A percentile compares a stretch with the other conserved stretches of the same genome.
phyloP scores from a whole-genome alignment of 1,140 invertebrate genomes.

The Yoshiicerus persimilis region DNA sequence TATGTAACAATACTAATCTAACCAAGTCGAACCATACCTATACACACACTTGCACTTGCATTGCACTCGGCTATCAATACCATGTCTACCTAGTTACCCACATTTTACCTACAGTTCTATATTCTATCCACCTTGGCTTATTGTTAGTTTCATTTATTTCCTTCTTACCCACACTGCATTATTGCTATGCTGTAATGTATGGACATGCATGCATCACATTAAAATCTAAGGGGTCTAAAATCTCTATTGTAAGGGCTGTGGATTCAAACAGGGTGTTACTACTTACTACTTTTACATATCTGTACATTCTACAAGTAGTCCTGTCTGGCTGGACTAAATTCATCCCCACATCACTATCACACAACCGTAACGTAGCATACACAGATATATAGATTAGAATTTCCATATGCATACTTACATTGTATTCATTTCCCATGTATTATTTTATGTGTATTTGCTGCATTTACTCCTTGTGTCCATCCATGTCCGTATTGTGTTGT shows the following conservation, averaged over 20 bases:
- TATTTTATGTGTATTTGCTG: not conserved
- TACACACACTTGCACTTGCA: not conserved
- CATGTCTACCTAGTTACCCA: not conserved
- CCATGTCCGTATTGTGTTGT: not conserved
- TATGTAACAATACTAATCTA: not conserved
- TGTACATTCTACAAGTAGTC: not conserved
- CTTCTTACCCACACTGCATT: not conserved
- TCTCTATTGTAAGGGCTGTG: not conserved
- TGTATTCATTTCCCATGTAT: not conserved
- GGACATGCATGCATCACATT: not conserved
- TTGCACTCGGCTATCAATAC: not conserved
- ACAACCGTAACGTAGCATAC: not conserved
- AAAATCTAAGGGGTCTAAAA: slow-evolving; percentile 5
- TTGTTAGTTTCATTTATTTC: not conserved
- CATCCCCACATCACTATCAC: not conserved
- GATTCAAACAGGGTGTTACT: not conserved
- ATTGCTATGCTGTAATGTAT: not conserved
- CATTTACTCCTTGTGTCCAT: not conserved
- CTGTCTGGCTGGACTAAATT: not conserved
- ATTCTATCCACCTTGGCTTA: not conserved
- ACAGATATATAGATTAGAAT: not conserved
- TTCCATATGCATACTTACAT: not conserved
- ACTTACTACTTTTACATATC: not conserved
- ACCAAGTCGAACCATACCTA: not conserved
- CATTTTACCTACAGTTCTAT: not conserved